Evolutionary conservation across 2,113 vertebrate genomes (phyloP), one percentile per base, ranked within the genome.

Genomic region (Oceanites oceanicus): DNA sequence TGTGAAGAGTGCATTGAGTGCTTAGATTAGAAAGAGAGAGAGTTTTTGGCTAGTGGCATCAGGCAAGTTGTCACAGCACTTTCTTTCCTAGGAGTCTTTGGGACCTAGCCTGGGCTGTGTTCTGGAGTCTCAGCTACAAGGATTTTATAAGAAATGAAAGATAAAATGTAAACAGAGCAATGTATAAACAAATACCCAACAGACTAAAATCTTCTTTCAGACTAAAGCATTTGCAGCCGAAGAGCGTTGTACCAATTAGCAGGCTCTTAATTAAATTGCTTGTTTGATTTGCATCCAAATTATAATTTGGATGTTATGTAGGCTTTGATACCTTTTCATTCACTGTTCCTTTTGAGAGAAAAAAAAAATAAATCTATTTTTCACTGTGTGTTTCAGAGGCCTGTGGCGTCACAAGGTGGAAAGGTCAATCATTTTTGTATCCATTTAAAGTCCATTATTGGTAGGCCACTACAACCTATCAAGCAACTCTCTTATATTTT

Each of bases 211-310:
- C 96, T 91, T 76, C 63, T 91, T 94, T 94, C 94, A 44, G 29
- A 86, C 91, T 55, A 25, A 88, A 82, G 83, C 96, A 13, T 95
- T 96, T 86, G 84, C 94, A 91, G 85, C 55, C 47, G 42, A 93
- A 93, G 67, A 92, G n/a, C 67, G 58, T 93, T 88, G 87, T 86
- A 83, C 91, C 89, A 87, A 96, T 97, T 94, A 97, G 92, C 63
- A 20, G 89, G 70, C 77, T 96, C 89, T 97, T 98, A 95, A 97
- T 98, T 97, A 97, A 97, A 90, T 90, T 83, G 95, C 86, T 94
- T 95, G 88, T 95, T 97, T 98, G 97, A 96, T 97, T 97, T 93
- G 95, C 95, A 91, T 98, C 97, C 98, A 97, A 94, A 92, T 96
- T 86, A 81, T 94, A 90, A 95, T 93, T 84, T 82, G 91, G 63